Evolutionary conservation across 23 tunicate species (phyloP), one percentile per base, ranked within the genome.

Genomic region (Trididemnum clinides): DNA sequence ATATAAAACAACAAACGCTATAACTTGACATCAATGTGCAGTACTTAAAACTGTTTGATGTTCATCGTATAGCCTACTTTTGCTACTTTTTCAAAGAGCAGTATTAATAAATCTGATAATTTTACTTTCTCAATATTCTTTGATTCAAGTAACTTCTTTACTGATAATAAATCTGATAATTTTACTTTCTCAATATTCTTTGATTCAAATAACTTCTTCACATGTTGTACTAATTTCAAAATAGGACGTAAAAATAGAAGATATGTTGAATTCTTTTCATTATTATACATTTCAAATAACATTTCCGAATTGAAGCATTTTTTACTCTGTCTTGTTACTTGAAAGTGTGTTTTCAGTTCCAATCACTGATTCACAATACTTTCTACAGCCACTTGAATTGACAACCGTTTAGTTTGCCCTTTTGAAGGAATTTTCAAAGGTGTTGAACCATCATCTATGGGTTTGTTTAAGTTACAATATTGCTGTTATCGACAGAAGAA

Each of bases 331-430:
- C n/a, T n/a, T n/a, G n/a, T n/a, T n/a, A n/a, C n/a, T n/a, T n/a
- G n/a, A n/a, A n/a, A 85, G 71, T 73, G 78, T 62, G 75, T 71
- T 34, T 85, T 85, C 39, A 85, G 71, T 34, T 85, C 89, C 19
- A 35, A 59, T 5, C 75, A 75, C 23, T 85, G 82, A 7, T 77
- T 64, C 58, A 85, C 28, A 73, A 85, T 59, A 6, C 82, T 18
- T 7, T 77, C 64, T 5, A 77, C 64, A 39, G 59, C 51, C 1
- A 39, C n/a, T n/a, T n/a, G n/a, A n/a, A n/a, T n/a, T n/a, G n/a
- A n/a, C n/a, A n/a, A n/a, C n/a, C n/a, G n/a, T 5, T 37, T 54
- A 18, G 89, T 71, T 10, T 75, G 39, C 28, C 82, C 50, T 34
- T 51, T 35, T 18, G 33, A 18, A 1, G 50, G 39, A 74, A 74